Evolutionary conservation across 1,140 invertebrate genomes (phyloP), one percentile per base, ranked within the genome.

Genomic region (Trachymyrmex septentrionalis): DNA sequence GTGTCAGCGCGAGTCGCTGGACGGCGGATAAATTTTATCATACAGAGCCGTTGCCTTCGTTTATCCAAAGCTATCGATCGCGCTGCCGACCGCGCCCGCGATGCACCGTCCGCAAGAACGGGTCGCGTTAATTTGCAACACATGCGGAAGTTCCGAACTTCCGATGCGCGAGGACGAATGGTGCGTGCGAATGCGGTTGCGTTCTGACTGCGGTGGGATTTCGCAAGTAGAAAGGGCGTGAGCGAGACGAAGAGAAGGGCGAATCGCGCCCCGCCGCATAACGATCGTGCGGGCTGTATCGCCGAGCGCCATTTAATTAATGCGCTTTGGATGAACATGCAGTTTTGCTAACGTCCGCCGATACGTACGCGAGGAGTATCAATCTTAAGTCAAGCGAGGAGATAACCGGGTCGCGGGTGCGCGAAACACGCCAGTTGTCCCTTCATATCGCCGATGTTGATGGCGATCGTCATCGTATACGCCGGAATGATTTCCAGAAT

Each of bases 341-440:
- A 89, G 88, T 89, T 89, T 89, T 88, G 82, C 59, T 38, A 53
- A 53, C n/a, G 67, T 7, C 0, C 66, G 34, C 5, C 59, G 57
- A 73, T 50, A 71, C 55, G 85, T 50, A 24, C 1, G 53, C 53
- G 48, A 61, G 75, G 82, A 63, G 64, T 89, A 89, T 89, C 87
- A 88, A 88, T 88, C 88, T 89, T 89, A 89, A 89, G 87, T 85
- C 67, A 86, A 89, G 88, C 88, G 88, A 89, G 59, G 63, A 89
- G 87, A 89, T 89, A 89, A 89, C 85, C 75, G 66, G 57, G 48
- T 44, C 55, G 61, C 48, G 34, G 69, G 16, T 50, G 71, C 78
- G 48, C 80, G 24, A 61, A 67, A 50, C 76, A 24, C 59, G 14
- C 2, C 30, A 34, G 9, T 21, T 9, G 38, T 61, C 76, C 30